phyloP scores from a whole-genome alignment of 2,888 invertebrate species.

The Melanophora roralis region DNA sequence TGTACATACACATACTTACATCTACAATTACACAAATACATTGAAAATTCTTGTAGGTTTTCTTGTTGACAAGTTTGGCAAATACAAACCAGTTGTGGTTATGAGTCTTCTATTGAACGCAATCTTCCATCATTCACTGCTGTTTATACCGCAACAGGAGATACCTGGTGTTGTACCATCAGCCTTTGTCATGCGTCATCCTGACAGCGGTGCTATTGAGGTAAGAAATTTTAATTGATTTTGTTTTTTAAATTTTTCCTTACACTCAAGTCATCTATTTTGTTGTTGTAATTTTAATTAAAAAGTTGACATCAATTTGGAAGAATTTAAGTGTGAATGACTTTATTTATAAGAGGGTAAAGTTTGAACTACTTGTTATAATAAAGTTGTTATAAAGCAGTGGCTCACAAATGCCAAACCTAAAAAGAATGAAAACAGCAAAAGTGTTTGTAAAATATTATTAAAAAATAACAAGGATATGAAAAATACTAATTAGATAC shows the following conservation, averaged over 20 bases:
- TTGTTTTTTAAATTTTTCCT: background rate
- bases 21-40: too few species aligned
- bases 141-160: slow-evolving; percentile 88
- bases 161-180: slow-evolving; percentile 86
- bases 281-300: slow-evolving; percentile 30
- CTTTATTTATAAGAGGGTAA: background rate
- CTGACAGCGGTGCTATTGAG: slow-evolving; percentile 84
- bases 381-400: too few species aligned
- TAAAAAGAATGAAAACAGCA: too few species aligned
- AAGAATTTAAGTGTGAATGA: background rate
- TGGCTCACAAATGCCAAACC: too few species aligned
- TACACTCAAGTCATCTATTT: background rate
- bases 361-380: background rate
- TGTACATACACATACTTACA: too few species aligned
- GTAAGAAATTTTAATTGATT: slow-evolving; percentile 75
- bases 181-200: slow-evolving; percentile 86
- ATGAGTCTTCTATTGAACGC: slow-evolving; percentile 87
- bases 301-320: background rate
- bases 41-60: slow-evolving; percentile 80
- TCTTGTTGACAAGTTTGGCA: slow-evolving; percentile 90
- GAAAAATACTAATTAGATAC: too few species aligned
- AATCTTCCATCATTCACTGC: slow-evolving; percentile 86
- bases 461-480: too few species aligned
- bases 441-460: too few species aligned
- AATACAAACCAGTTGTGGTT: slow-evolving; percentile 90